Base-by-base conservation (phyloP, 92 coral and sea anemone genomes). In the Parazoanthus swiftii region DNA sequence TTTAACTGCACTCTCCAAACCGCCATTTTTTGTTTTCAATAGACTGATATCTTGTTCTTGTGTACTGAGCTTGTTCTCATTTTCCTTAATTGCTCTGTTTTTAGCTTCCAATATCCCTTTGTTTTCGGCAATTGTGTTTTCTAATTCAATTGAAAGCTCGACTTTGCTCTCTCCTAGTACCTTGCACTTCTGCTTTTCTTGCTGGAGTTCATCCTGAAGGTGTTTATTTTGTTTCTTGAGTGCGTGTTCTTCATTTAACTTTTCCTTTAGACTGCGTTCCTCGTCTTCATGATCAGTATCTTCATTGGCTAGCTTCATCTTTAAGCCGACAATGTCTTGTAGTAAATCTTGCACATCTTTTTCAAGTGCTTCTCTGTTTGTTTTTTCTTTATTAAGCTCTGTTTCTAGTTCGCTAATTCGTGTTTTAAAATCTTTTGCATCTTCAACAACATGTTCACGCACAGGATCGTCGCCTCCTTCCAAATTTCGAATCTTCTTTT, bases 311-410 rank as follows among this genome's bases (percentile, higher is more conserved):
- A 90, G 91, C 79, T 89, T 91, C 94, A 90, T 90, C 43, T 95
- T 95, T 67, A 95, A 78, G 56, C 85, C 82, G 33, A 93, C 90
- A 38, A 95, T 95, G 39, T 95, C 98, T 76, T 90, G 80, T 20
- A 95, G 88, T 14, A 95, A 85, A 77, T 95, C 94, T 72, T 93
- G 92, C 16, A 88, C 92, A 81, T 95, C 96, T 72, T 92, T 91
- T 81, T 93, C 89, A 81, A 90, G 90, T 51, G 87, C 90, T 38
- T 93, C 83, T 43, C 85, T 95, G 15, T 88, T 79, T 77, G 36
- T 38, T 35, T 72, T 93, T 70, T 93, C 94, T 43, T 93, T 91
- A 8, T 86, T 85, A 14, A 95, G 93, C 46, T 88, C 80, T 36
- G 74, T 80, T 72, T 90, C 92, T 20, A 94, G 76, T 48, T 90